These are phyloP conservation scores for Anneissia japonica DNA, from an alignment of 35 echinoderm and acorn worm genomes.

Conservation along the genomic window DNA sequence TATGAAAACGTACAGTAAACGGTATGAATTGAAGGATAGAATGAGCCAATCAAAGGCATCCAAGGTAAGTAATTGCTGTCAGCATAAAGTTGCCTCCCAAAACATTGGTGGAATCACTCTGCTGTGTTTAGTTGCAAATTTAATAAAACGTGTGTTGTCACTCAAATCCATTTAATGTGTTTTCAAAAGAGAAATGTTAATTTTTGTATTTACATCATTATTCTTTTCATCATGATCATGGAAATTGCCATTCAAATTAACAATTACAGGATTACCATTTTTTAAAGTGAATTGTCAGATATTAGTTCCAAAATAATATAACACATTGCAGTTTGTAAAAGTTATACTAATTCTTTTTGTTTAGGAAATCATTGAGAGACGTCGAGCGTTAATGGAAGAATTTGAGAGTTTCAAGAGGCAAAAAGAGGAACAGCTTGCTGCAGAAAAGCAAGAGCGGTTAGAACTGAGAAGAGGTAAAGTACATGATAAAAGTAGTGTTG, in stretches of 20 bases:
- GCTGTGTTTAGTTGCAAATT: not conserved
- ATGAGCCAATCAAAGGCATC: slow-evolving; percentile 95
- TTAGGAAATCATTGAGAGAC: slow-evolving; percentile 90
- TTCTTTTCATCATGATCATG: not conserved
- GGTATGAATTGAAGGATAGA: slow-evolving; percentile 89
- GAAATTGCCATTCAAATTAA: not conserved
- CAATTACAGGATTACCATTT: too few species aligned
- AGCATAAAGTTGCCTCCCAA: not conserved
- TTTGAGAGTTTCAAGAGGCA: slow-evolving; percentile 37
- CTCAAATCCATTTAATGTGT: not conserved
- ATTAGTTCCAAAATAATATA: too few species aligned
- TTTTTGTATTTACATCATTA: not conserved
- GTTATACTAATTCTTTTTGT: not conserved
- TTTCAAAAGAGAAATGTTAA: not conserved
- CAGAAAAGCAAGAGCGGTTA: slow-evolving; percentile 44
- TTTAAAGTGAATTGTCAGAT: too few species aligned
- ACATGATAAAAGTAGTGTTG: not conserved
- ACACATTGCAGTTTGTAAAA: too few species aligned
- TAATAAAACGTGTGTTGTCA: not conserved
- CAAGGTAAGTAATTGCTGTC: slow-evolving; percentile 58
- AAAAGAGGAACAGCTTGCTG: slow-evolving; percentile 38
- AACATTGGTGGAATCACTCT: not conserved
- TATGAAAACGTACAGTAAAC: slow-evolving; percentile 96
- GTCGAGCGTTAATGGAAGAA: slow-evolving; percentile 68
- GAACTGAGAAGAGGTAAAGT: slow-evolving; percentile 67